Percentiles rank a stretch among this genome's conserved stretches.
Conservation (phyloP, 2,113 vertebrate species). For the Sialia sialis region DNA sequence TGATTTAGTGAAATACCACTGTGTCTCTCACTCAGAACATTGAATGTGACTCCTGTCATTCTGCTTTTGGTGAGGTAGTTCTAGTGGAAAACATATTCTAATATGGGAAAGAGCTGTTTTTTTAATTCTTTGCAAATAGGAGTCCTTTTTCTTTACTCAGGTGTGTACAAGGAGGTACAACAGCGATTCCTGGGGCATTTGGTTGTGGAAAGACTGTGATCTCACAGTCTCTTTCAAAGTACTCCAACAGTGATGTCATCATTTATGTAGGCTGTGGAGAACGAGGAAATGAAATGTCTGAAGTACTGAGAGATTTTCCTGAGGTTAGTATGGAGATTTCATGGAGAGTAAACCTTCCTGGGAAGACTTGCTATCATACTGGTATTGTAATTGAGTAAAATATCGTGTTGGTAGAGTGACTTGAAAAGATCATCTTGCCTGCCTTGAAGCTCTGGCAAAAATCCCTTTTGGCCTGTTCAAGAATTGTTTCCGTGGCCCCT, state of each 20-base stretch:
- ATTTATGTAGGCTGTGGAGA: conserved; percentile 97
- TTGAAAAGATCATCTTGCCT: neutral
- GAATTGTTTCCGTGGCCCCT: neutral
- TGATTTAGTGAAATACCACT: neutral
- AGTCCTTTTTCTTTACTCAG: conserved; percentile 67
- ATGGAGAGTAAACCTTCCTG: neutral
- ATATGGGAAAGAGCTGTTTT: neutral
- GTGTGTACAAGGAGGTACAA: conserved; percentile 98
- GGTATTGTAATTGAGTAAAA: neutral
- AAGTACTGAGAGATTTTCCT: conserved; percentile 96
- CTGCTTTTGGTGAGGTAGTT: neutral
- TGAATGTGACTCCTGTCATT: neutral
- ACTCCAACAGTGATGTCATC: conserved; percentile 98
- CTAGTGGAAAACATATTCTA: neutral
- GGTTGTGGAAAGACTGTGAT: conserved; percentile 98
- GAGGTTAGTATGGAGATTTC: conserved; percentile 80
- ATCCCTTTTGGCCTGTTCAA: neutral
- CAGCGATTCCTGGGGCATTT: conserved; percentile 95
- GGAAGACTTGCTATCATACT: neutral
- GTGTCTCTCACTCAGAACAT: neutral
- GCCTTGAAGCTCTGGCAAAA: neutral
- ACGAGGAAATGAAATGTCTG: conserved; percentile 98
- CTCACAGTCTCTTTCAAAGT: conserved; percentile 96
- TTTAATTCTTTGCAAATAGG: neutral
- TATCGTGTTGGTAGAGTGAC: neutral